Percentiles rank a stretch among this genome's conserved stretches.
Evolutionary conservation across 2,888 invertebrate genomes (phyloP).

Genomic region (Bellardia pandia): DNA sequence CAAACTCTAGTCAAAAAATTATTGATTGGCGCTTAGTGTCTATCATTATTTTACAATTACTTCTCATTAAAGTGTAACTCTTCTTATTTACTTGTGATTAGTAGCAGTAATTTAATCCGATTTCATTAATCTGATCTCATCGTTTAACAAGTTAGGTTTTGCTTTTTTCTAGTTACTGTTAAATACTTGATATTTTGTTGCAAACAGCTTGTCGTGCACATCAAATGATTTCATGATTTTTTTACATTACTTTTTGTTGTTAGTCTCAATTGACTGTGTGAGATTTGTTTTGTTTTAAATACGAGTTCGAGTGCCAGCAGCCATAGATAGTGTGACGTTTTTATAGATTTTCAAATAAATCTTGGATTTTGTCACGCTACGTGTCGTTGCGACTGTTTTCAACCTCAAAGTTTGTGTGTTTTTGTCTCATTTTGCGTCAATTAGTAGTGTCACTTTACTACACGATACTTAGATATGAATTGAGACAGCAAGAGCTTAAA

Average conservation of each 20-base stretch:
- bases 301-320: neutral
- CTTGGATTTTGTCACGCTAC: slow-evolving; percentile 50
- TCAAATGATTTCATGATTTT: neutral
- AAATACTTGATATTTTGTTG: slow-evolving; percentile 2
- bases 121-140: slow-evolving; percentile 32
- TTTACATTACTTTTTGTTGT: neutral
- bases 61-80: neutral
- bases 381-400: slow-evolving; percentile 34
- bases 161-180: neutral
- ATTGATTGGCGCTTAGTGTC: neutral
- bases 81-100: neutral
- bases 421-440: slow-evolving; percentile 54
- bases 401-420: slow-evolving; percentile 55
- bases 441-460: slow-evolving; percentile 33
- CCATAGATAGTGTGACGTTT: slow-evolving; percentile 21
- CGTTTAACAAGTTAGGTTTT: slow-evolving; percentile 16
- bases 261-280: neutral
- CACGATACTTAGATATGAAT: neutral
- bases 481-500: slow-evolving; percentile 7
- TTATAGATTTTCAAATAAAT: slow-evolving; percentile 55
- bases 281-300: neutral
- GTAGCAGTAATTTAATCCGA: slow-evolving; percentile 9
- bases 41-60: neutral
- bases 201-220: neutral
- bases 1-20: neutral